Evolutionary conservation across 2,888 invertebrate genomes (phyloP).

Genomic region (Lathronympha strigana): DNA sequence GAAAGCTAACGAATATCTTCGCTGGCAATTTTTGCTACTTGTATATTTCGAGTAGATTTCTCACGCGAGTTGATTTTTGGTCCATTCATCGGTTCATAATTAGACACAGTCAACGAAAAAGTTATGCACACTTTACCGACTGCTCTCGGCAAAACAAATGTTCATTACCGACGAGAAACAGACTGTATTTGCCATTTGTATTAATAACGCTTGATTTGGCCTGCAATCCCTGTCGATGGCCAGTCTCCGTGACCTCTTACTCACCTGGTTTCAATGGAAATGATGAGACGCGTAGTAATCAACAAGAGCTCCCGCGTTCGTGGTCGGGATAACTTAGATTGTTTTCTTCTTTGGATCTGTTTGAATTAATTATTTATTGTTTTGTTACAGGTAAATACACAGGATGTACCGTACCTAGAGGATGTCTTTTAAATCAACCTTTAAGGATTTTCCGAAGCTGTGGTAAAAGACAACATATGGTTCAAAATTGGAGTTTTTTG

Average conservation of each 20-base stretch:
- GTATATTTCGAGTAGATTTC: too few species aligned
- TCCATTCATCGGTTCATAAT: neutral
- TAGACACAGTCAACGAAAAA: conserved; percentile 8
- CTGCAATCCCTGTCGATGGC: conserved; percentile 45
- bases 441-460: conserved; percentile 11
- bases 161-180: conserved; percentile 52
- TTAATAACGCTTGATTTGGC: conserved; percentile 56
- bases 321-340: conserved; percentile 49
- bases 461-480: conserved; percentile 6
- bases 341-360: conserved; percentile 55
- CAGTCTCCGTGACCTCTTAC: conserved; percentile 45
- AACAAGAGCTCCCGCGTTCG: conserved; percentile 46
- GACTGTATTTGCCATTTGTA: conserved; percentile 51
- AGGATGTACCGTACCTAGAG: too few species aligned
- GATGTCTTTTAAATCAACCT: conserved; percentile 43
- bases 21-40: too few species aligned
- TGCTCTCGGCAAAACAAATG: conserved; percentile 48
- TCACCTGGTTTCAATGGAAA: conserved; percentile 42
- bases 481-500: too few species aligned
- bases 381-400: conserved; percentile 76
- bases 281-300: conserved; percentile 43
- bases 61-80: too few species aligned
- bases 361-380: conserved; percentile 63
- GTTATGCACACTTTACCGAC: conserved; percentile 38
- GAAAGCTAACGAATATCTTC: too few species aligned